Conservation (phyloP, 2,113 vertebrate genomes). For the Choloepus hoffmanni region DNA sequence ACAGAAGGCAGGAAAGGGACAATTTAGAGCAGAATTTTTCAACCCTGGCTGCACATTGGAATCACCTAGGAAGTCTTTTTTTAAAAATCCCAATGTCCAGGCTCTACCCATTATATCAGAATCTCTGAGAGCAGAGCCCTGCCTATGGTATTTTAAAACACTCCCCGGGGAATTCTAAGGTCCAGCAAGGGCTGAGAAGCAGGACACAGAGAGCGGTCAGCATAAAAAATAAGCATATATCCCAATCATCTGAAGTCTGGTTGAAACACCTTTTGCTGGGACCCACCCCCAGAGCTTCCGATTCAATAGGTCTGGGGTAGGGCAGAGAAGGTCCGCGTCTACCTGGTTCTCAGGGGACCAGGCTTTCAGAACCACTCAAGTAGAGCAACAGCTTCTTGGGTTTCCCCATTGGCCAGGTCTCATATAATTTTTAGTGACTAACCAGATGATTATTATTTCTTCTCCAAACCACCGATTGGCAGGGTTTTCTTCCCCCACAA, state of each 20-base stretch:
- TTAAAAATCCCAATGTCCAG: background rate
- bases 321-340: background rate
- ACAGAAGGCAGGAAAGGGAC: background rate
- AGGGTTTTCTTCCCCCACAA: background rate
- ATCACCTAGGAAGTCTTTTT: background rate
- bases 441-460: background rate
- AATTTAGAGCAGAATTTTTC: background rate
- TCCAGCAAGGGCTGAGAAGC: background rate
- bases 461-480: background rate
- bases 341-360: background rate
- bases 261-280: background rate
- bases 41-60: background rate
- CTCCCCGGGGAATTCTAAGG: background rate
- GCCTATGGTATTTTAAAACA: background rate
- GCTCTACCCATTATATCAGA: background rate
- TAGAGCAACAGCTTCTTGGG: background rate
- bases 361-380: background rate
- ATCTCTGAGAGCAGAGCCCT: background rate
- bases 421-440: background rate
- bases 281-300: background rate
- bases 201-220: background rate
- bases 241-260: background rate
- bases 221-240: background rate
- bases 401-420: background rate
- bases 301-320: accelerated